These are phyloP conservation scores for Sinocyclocheilus maitianheensis DNA, from an alignment of 2,113 vertebrate species.

Conservation along the genomic window DNA sequence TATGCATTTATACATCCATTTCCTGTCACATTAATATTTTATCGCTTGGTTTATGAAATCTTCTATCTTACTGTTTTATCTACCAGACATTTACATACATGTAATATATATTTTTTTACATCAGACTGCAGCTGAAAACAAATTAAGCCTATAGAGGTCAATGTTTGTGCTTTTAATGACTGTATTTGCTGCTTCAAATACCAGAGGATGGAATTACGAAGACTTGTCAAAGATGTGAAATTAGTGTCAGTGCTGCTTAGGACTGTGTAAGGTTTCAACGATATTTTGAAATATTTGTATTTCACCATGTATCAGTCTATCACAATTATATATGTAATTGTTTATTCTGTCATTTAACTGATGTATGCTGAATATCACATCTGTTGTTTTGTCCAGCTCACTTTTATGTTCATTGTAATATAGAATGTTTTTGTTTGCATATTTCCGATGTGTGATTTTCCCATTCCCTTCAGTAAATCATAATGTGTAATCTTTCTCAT, in stretches of 20 bases:
- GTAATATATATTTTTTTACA: background rate
- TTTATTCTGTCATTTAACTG: background rate
- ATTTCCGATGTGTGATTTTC: background rate
- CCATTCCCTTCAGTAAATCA: background rate
- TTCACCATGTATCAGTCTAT: background rate
- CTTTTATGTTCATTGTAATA: conserved; percentile 7
- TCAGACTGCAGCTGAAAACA: background rate
- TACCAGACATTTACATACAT: background rate
- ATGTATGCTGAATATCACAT: background rate
- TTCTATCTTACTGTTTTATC: background rate
- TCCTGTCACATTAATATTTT: background rate
- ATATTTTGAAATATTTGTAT: background rate
- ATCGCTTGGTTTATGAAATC: background rate
- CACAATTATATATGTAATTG: background rate
- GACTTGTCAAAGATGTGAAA: background rate
- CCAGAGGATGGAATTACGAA: background rate
- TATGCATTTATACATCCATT: conserved; percentile 10
- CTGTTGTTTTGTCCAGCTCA: background rate
- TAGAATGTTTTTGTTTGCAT: background rate
- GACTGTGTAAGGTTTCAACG: background rate
- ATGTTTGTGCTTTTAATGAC: conserved; percentile 2
- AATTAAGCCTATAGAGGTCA: conserved; percentile 13
- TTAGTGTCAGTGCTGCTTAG: background rate
- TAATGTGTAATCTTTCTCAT: background rate
- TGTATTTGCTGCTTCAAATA: conserved; percentile 1